Percentiles rank a stretch among this genome's conserved stretches.
Conservation (phyloP, 2,888 invertebrate genomes). For the Trichogramma dendrolimi region DNA sequence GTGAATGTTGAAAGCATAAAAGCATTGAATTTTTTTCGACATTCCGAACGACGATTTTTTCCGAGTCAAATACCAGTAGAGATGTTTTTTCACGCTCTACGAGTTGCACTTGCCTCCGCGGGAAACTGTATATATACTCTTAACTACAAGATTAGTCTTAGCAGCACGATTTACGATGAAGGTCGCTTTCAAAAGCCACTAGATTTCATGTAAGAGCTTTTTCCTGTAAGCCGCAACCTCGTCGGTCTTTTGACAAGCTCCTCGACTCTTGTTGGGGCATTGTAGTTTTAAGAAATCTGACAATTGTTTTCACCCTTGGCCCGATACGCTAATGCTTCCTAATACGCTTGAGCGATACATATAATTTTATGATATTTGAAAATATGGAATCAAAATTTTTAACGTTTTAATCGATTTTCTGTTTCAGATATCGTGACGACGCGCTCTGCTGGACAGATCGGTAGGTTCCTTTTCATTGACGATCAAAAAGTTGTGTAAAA, state of each 20-base stretch:
- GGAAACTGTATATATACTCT: no score
- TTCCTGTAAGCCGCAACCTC: constrained; percentile 50
- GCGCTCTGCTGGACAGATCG: constrained; percentile 86
- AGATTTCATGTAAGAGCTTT: constrained; percentile 52
- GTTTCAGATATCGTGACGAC: constrained; percentile 80
- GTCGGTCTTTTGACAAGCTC: constrained; percentile 34
- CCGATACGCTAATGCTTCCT: background rate
- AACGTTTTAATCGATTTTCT: constrained; percentile 35
- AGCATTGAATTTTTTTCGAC: no score
- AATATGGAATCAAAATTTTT: constrained; percentile 5
- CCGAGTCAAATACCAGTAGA: no score
- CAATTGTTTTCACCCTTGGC: background rate
- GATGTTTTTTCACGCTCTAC: no score
- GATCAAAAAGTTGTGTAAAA: background rate
- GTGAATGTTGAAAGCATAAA: no score
- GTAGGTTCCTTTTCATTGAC: constrained; percentile 56
- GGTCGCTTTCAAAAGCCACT: constrained; percentile 47
- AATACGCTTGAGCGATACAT: background rate
- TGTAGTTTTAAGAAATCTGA: background rate
- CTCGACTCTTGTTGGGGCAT: constrained; percentile 18
- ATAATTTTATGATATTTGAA: background rate
- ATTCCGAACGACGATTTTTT: no score
- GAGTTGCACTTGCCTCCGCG: no score
- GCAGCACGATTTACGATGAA: constrained; percentile 49
- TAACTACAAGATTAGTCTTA: constrained; percentile 45